Percentiles rank a stretch among this genome's conserved stretches.
Evolutionary conservation across 2,888 invertebrate species (phyloP).

Genomic region (Dicyrtomina minuta): DNA sequence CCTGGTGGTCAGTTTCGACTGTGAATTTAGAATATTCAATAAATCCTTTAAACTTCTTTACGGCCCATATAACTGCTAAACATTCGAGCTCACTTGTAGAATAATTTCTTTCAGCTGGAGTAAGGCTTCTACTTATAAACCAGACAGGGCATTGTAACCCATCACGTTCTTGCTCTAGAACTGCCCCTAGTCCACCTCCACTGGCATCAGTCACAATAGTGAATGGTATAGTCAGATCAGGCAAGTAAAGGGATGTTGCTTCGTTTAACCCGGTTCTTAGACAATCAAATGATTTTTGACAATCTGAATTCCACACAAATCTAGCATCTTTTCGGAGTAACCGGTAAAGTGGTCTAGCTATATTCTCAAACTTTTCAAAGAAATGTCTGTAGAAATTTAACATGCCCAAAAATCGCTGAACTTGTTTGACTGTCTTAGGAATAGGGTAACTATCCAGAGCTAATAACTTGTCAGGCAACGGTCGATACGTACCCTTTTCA

Average conservation of each 20-base stretch:
- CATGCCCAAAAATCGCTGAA: conserved; percentile 40
- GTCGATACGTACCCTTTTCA: conserved; percentile 55
- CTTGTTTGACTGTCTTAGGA: conserved; percentile 34
- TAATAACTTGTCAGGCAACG: conserved; percentile 54
- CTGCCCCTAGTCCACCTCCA: conserved; percentile 51
- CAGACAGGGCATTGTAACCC: conserved; percentile 44
- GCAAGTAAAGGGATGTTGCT: conserved; percentile 46
- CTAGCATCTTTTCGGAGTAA: conserved; percentile 35
- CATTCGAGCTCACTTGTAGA: conserved; percentile 57
- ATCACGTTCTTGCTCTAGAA: conserved; percentile 51
- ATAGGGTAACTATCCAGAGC: conserved; percentile 35
- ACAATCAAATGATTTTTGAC: conserved; percentile 28
- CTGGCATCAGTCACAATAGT: conserved; percentile 54
- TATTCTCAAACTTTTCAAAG: too few species aligned
- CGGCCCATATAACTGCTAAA: conserved; percentile 55
- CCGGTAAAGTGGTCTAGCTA: conserved; percentile 33
- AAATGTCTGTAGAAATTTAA: conserved; percentile 38
- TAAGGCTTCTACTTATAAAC: conserved; percentile 50
- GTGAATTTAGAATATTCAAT: conserved; percentile 56
- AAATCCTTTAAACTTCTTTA: conserved; percentile 57
- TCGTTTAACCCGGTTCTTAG: conserved; percentile 31
- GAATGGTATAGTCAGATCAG: conserved; percentile 49
- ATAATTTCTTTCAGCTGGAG: conserved; percentile 56
- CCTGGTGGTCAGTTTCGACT: conserved; percentile 58
- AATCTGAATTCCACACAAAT: conserved; percentile 31